Evolutionary conservation across 1,140 invertebrate species (phyloP), one percentile per base, ranked within the genome.

Genomic region (Luehdorfia chinensis): DNA sequence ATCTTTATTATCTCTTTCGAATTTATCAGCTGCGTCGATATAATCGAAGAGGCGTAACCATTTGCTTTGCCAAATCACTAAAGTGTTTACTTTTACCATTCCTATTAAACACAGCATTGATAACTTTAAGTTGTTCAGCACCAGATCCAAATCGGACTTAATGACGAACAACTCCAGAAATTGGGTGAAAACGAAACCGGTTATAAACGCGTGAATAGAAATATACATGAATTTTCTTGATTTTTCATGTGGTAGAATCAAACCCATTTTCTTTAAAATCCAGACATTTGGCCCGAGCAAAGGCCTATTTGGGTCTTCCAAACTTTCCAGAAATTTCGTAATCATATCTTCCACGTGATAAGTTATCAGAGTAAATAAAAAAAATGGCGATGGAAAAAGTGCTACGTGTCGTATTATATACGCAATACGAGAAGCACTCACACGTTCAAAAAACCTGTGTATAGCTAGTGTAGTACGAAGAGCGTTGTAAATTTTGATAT

Each of bases 91-190:
- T 49, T 85, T 85, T 0, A 76, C 53, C 4, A 69, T 32, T 30
- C 75, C 78, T 12, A 85, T 63, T n/a, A 70, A 62, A 49, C 81
- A 81, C 5, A 81, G 36, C 70, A 85, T 77, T 3, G 78, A 76
- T 45, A 81, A 79, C 45, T 66, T 83, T 6, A 85, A 47, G 49
- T 85, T 85, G 2, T 65, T 74, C 8, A 79, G 34, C 0, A 83
- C 67, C 1, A 65, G 56, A 49, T 79, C 66, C 34, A 79, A 50
- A 36, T 85, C 53, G 1, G 72, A 72, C 55, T 69, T 54, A 27
- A 75, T 79, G 5, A 78, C 50, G 23, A 75, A 81, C 7, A 83
- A 31, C 36, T 85, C 76, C 18, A 79, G 66, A 18, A 67, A 85
- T 31, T 83, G 69, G 2, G 69, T 70, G 2, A 76, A 0, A 8